Evolutionary conservation across 1,140 invertebrate species (phyloP).

Genomic region (Neocloeon triangulifer): DNA sequence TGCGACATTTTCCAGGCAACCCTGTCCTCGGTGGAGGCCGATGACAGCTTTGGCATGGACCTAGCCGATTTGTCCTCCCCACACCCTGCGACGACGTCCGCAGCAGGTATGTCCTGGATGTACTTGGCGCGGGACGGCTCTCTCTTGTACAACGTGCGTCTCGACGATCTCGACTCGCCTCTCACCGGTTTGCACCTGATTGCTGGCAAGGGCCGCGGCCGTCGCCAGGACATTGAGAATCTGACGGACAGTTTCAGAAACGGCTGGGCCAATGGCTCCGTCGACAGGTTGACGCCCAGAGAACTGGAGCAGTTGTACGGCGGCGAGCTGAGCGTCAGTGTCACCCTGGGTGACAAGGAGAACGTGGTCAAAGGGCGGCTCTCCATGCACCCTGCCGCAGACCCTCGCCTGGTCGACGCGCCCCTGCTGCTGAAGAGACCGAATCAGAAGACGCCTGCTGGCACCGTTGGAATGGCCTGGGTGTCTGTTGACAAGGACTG

Average conservation of each 20-base stretch:
- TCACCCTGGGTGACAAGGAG: conserved; percentile 29
- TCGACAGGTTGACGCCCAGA: conserved; percentile 35
- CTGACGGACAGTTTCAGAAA: conserved; percentile 31
- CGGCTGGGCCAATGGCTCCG: conserved; percentile 39
- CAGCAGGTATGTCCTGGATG: conserved; percentile 57
- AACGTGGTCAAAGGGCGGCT: conserved; percentile 22
- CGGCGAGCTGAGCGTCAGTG: conserved; percentile 47
- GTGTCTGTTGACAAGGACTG: conserved; percentile 57
- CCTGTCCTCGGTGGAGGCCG: conserved; percentile 10
- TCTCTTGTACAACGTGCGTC: conserved; percentile 44
- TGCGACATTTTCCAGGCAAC: conserved; percentile 56
- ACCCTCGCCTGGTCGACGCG: conserved; percentile 2
- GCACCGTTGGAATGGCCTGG: conserved; percentile 55
- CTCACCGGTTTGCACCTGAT: conserved; percentile 1
- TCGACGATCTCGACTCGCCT: conserved; percentile 19
- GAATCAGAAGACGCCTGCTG: conserved; percentile 14
- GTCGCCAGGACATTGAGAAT: conserved; percentile 46
- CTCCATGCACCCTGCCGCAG: conserved; percentile 20
- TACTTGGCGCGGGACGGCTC: conserved; percentile 52
- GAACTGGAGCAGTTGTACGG: conserved; percentile 56
- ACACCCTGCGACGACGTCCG: conserved; percentile 19
- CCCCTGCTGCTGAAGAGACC: conserved; percentile 6
- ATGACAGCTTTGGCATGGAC: background rate
- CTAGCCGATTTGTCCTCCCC: conserved; percentile 4
- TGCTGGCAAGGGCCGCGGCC: conserved; percentile 30